Evolutionary conservation across 2,888 invertebrate genomes (phyloP).

Genomic region (Oscheius sp.): DNA sequence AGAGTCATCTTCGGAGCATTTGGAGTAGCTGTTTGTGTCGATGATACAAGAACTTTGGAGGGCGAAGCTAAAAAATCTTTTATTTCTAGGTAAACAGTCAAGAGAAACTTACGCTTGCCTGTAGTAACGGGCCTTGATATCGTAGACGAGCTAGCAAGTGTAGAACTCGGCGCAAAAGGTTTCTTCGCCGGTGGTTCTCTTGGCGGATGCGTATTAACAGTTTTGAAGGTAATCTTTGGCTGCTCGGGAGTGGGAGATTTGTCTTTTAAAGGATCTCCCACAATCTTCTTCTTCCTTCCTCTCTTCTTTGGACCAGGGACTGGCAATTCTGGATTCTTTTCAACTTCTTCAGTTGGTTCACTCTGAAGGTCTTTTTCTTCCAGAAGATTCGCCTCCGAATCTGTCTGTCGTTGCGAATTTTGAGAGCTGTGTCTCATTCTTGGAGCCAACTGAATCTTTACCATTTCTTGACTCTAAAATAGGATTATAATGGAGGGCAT

Average conservation of each 20-base stretch:
- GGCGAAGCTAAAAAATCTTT: background rate
- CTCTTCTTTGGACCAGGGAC: background rate
- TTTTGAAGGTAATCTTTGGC: conserved; percentile 4
- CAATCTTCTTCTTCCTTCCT: background rate
- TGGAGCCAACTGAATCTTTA: background rate
- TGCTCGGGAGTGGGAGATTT: background rate
- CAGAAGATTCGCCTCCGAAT: background rate
- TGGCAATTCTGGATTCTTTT: background rate
- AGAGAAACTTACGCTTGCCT: background rate
- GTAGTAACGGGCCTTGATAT: background rate
- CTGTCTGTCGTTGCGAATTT: background rate
- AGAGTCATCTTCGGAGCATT: too few species aligned
- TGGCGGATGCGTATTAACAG: conserved; percentile 9
- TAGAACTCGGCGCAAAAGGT: background rate
- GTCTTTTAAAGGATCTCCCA: background rate
- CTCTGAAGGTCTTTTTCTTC: background rate
- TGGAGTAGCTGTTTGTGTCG: too few species aligned
- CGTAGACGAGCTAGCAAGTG: background rate
- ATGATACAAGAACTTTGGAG: background rate
- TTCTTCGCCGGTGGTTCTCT: background rate
- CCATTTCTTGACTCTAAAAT: conserved; percentile 9
- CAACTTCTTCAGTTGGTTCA: background rate
- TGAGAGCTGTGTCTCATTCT: background rate
- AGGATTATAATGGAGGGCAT: background rate
- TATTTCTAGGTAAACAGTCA: too few species aligned